Evolutionary conservation across 2,797 vertebrate genomes (phyloP).

Genomic region (Rhynchonycteris naso): DNA sequence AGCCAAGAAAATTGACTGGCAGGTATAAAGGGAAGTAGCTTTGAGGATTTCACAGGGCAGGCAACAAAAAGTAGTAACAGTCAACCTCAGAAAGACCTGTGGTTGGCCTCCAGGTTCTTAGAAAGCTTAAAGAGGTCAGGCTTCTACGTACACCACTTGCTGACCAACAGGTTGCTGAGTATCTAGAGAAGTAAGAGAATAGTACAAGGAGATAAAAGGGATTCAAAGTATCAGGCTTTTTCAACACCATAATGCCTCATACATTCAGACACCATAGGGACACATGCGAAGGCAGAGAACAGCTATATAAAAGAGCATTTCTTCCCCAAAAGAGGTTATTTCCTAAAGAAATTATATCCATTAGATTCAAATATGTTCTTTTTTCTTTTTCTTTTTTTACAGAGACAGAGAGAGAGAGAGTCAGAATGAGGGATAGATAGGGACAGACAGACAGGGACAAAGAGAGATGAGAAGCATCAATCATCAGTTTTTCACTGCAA

Average conservation of each 20-base stretch:
- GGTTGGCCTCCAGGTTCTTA: not conserved
- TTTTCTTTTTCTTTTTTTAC: too few relatives aligned
- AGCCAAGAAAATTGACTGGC: not conserved
- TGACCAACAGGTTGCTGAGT: not conserved
- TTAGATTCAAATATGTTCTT: constrained; percentile 29
- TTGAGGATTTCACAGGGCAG: not conserved
- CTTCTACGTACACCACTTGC: not conserved
- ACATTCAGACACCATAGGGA: not conserved
- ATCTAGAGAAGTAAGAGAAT: not conserved
- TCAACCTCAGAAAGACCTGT: constrained; percentile 33
- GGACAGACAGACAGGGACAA: too few relatives aligned
- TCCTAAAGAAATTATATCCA: constrained; percentile 14
- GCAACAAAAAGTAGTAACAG: constrained; percentile 8
- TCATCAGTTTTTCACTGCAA: too few relatives aligned
- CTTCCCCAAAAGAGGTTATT: constrained; percentile 21
- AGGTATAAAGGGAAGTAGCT: not conserved
- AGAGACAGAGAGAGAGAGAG: too few relatives aligned
- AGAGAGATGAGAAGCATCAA: too few relatives aligned
- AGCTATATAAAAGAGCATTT: not conserved
- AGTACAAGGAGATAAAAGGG: not conserved
- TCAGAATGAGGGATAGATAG: too few relatives aligned
- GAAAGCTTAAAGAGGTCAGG: not conserved
- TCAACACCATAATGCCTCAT: not conserved
- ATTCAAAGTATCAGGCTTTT: not conserved
- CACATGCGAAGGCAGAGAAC: not conserved